These are phyloP conservation scores for Orthosia gothica DNA, from an alignment of 2,888 invertebrate genomes.

Conservation along the genomic window DNA sequence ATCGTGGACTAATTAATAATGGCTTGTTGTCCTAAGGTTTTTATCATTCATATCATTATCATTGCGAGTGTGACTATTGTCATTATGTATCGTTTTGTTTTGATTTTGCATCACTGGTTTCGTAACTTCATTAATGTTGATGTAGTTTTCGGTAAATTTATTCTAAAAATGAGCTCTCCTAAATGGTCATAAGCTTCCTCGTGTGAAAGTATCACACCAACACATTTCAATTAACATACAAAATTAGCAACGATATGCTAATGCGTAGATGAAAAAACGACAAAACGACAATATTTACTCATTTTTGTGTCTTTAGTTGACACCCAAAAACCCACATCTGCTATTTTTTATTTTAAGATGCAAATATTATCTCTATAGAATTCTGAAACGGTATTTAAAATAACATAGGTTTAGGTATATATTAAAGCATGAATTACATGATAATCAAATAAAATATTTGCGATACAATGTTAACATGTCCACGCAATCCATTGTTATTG, in stretches of 20 bases:
- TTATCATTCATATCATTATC: no score
- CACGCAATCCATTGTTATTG: constrained; percentile 61
- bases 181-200: not conserved
- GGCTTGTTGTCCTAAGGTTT: constrained; percentile 11
- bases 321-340: not conserved
- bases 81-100: constrained; percentile 7
- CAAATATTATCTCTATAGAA: not conserved
- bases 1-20: constrained; percentile 46
- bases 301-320: not conserved
- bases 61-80: constrained; percentile 8
- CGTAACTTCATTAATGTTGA: not conserved
- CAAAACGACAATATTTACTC: constrained; percentile 8
- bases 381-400: constrained; percentile 14
- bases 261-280: not conserved
- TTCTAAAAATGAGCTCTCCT: not conserved
- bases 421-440: constrained; percentile 28
- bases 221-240: constrained; percentile 9
- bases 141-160: no score
- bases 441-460: constrained; percentile 44
- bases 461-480: constrained; percentile 40
- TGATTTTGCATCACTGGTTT: not conserved
- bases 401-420: constrained; percentile 5
- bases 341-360: not conserved
- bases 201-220: not conserved
- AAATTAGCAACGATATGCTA: constrained; percentile 4